phyloP scores from a whole-genome alignment of 2,888 invertebrate species.

The Heliconius sara region DNA sequence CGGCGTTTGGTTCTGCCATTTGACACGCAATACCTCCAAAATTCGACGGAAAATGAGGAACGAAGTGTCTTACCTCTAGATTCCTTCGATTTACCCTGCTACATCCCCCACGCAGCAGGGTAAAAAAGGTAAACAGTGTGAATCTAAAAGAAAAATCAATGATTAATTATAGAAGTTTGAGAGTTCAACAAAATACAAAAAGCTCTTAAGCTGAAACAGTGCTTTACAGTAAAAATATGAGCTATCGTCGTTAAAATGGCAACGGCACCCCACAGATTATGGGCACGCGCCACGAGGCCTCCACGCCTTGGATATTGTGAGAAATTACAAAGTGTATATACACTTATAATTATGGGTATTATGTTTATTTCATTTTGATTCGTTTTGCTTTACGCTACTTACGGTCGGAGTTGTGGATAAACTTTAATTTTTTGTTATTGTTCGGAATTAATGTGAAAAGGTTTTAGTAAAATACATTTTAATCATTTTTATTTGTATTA shows the following conservation, averaged over 20 bases:
- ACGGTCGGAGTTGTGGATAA: neutral
- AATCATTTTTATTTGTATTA: too few relatives aligned
- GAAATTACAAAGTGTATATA: slow-evolving; percentile 24
- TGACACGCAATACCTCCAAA: too few relatives aligned
- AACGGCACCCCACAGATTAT: slow-evolving; percentile 34
- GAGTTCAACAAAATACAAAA: slow-evolving; percentile 17
- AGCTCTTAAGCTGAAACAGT: slow-evolving; percentile 15
- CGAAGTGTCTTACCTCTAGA: too few relatives aligned
- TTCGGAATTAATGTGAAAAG: too few relatives aligned
- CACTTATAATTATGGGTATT: slow-evolving; percentile 29
- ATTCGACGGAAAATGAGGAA: too few relatives aligned
- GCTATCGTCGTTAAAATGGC: slow-evolving; percentile 27
- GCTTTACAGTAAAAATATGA: slow-evolving; percentile 27
- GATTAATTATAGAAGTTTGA: slow-evolving; percentile 2
- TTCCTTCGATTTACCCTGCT: too few relatives aligned
- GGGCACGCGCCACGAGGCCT: slow-evolving; percentile 35
- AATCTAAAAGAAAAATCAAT: neutral
- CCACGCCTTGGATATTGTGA: slow-evolving; percentile 35
- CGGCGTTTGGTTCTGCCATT: too few relatives aligned
- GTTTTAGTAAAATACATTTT: too few relatives aligned
- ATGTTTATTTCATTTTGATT: slow-evolving; percentile 22
- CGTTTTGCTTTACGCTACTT: slow-evolving; percentile 17
- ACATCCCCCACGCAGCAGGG: too few relatives aligned
- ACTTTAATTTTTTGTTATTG: neutral
- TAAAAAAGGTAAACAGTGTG: too few relatives aligned